Evolutionary conservation across 2,113 vertebrate genomes (phyloP).

Genomic region (Montifringilla adamsi): DNA sequence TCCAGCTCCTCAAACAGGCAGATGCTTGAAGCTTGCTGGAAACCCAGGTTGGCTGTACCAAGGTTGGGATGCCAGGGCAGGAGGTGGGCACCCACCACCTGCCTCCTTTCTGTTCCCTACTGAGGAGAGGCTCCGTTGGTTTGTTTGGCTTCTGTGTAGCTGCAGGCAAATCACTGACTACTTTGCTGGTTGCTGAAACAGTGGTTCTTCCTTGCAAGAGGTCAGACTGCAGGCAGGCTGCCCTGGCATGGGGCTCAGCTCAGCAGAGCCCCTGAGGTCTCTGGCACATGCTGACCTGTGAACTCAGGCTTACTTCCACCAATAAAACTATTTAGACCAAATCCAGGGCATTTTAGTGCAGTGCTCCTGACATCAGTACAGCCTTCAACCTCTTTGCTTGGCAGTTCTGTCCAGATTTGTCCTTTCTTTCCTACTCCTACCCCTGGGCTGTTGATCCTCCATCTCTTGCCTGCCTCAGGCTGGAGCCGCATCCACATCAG

Average conservation of each 20-base stretch:
- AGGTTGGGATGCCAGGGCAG: neutral
- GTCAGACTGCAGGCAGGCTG: neutral
- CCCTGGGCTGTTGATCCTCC: neutral
- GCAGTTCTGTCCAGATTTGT: neutral
- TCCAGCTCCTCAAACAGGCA: neutral
- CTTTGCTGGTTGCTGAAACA: neutral
- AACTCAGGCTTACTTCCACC: neutral
- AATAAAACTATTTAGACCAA: neutral
- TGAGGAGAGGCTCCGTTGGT: neutral
- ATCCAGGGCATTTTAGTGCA: neutral
- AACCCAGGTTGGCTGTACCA: neutral
- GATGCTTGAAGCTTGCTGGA: neutral
- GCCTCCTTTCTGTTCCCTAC: neutral
- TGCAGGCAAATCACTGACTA: neutral
- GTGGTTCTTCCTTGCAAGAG: neutral
- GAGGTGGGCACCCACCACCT: neutral
- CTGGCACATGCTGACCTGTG: neutral
- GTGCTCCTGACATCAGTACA: neutral
- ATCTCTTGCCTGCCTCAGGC: neutral
- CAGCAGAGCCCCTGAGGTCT: neutral
- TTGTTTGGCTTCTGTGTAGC: neutral
- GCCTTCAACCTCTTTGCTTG: neutral
- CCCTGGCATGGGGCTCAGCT: neutral
- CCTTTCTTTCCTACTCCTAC: neutral
- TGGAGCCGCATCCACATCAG: neutral